These are phyloP conservation scores for Drosophila watanabei DNA, from an alignment of 1,140 invertebrate species.

Conservation along the genomic window DNA sequence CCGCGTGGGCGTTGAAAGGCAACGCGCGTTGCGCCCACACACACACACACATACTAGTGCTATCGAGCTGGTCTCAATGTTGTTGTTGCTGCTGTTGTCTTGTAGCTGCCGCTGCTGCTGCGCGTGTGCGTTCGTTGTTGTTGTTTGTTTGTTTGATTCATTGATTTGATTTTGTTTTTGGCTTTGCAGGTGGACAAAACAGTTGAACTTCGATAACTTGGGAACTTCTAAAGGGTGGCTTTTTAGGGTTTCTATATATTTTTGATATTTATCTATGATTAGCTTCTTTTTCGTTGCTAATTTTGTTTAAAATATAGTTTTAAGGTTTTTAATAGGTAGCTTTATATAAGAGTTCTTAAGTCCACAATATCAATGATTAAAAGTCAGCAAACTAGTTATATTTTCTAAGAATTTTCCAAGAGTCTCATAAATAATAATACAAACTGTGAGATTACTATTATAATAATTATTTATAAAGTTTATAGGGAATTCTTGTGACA, in stretches of 20 bases:
- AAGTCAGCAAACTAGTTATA: neutral
- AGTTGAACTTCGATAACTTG: constrained; percentile 13
- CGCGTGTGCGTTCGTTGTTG: constrained; percentile 48
- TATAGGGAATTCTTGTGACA: neutral
- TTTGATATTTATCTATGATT: neutral
- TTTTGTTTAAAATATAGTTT: neutral
- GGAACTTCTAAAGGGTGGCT: neutral
- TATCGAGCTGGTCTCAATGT: constrained; percentile 20
- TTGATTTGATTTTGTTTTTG: constrained; percentile 44
- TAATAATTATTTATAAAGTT: neutral
- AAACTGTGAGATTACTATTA: neutral
- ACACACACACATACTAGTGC: constrained; percentile 25
- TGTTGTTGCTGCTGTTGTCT: constrained; percentile 19
- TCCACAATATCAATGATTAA: neutral
- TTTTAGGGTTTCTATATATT: neutral
- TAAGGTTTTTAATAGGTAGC: too few species aligned
- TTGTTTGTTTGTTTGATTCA: constrained; percentile 54
- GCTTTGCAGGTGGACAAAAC: constrained; percentile 41
- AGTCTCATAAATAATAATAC: neutral
- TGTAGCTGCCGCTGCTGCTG: constrained; percentile 20
- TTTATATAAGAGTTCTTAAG: neutral
- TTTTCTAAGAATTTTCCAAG: neutral
- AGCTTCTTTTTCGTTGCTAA: neutral
- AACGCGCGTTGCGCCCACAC: constrained; percentile 68
- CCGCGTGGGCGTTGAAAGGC: constrained; percentile 75